A percentile compares a stretch with the other conserved stretches of the same genome.
Evolutionary conservation across 2,113 vertebrate species (phyloP).

Genomic region (Muscicapa adusta): DNA sequence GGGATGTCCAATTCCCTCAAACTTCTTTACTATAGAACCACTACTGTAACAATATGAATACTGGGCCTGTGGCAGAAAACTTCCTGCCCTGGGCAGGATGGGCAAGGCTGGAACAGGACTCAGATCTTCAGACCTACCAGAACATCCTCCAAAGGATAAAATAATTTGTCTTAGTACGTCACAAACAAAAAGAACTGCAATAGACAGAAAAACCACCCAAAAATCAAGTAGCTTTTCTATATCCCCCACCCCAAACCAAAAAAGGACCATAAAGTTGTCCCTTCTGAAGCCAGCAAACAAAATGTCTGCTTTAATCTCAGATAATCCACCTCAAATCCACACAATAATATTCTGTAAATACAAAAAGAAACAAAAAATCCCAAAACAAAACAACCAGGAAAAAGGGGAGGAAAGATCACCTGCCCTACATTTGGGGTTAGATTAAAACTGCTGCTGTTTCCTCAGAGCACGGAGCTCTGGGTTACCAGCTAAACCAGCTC

Average conservation of each 20-base stretch:
- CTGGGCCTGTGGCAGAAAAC: not conserved
- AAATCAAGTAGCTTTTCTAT: not conserved
- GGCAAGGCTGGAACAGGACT: not conserved
- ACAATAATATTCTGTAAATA: not conserved
- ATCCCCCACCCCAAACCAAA: not conserved
- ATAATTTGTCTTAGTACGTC: not conserved
- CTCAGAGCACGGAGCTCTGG: not conserved
- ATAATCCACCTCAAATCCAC: not conserved
- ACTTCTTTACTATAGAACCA: not conserved
- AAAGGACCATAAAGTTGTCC: not conserved
- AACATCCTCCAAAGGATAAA: not conserved
- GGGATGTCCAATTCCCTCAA: not conserved
- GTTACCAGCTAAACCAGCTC: not conserved
- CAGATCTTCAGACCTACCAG: not conserved
- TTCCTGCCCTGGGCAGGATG: not conserved
- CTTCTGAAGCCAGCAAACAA: not conserved
- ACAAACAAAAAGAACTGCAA: not conserved
- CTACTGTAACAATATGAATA: not conserved
- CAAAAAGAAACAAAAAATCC: not conserved
- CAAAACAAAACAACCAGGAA: not conserved
- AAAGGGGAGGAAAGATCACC: not conserved
- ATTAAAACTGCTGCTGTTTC: not conserved
- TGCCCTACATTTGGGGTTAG: not conserved
- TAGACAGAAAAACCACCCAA: not conserved
- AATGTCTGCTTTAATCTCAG: not conserved